phyloP scores from a whole-genome alignment of 1,140 invertebrate species.

The Linepithema humile region DNA sequence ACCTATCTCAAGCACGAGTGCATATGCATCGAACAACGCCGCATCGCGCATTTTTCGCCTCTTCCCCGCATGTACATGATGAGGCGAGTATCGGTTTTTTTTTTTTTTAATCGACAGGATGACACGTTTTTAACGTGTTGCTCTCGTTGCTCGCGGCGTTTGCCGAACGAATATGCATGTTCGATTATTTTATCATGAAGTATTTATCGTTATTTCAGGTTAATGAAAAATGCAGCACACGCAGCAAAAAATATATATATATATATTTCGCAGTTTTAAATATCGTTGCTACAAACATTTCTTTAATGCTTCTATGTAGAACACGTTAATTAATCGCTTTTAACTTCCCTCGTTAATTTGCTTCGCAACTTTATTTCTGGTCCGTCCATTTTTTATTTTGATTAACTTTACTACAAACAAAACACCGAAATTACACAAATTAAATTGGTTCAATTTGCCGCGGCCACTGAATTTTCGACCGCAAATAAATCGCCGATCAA shows the following conservation, averaged over 20 bases:
- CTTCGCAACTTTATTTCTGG: not conserved
- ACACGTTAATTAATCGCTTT: not conserved
- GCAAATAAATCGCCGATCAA: not conserved
- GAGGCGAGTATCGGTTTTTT: not conserved
- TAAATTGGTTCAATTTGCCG: not conserved
- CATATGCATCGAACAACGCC: slow-evolving; percentile 47
- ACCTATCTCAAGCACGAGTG: slow-evolving; percentile 29
- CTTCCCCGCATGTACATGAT: slow-evolving; percentile 23
- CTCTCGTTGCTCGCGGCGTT: not conserved
- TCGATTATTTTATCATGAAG: slow-evolving; percentile 40
- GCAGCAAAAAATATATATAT: not conserved
- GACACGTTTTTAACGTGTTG: slow-evolving; percentile 26
- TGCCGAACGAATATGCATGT: not conserved
- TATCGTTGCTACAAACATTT: not conserved
- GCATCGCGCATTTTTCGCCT: slow-evolving; percentile 40
- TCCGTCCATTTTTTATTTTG: not conserved
- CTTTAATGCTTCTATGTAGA: no score
- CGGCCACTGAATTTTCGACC: not conserved
- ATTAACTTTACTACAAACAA: not conserved
- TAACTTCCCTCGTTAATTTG: not conserved
- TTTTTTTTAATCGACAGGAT: slow-evolving; percentile 13
- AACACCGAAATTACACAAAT: not conserved
- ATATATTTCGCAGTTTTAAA: not conserved
- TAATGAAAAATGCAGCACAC: slow-evolving; percentile 8
- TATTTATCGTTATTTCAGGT: not conserved